Conservation (phyloP, 2,113 vertebrate species). For the Sinocyclocheilus anshuiensis region DNA sequence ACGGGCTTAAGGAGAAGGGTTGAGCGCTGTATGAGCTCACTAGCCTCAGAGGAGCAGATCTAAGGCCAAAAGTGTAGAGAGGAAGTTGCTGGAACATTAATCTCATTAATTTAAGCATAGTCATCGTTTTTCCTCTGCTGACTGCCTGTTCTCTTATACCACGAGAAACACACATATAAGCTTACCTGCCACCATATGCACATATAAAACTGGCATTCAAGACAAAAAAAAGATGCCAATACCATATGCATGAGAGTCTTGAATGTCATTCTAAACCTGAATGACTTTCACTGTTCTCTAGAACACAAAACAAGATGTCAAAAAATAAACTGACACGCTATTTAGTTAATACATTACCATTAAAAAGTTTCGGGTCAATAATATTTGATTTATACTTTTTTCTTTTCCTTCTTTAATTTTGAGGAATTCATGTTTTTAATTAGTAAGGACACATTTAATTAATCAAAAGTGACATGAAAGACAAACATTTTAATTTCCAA, state of each 20-base stretch:
- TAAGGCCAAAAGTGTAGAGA: slow-evolving; percentile 62
- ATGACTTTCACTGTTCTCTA: background rate
- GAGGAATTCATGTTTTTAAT: too few relatives aligned
- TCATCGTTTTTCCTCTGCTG: slow-evolving; percentile 54
- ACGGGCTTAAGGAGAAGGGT: slow-evolving; percentile 60
- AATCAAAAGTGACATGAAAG: background rate
- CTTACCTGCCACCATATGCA: background rate
- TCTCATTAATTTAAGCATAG: slow-evolving; percentile 64
- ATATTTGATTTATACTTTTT: background rate
- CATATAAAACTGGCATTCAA: background rate
- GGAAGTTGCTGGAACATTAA: slow-evolving; percentile 59
- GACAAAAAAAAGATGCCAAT: background rate
- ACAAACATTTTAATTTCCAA: background rate
- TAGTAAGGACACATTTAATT: background rate
- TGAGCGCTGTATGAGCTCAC: slow-evolving; percentile 56
- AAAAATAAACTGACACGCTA: background rate
- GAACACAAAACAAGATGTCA: background rate
- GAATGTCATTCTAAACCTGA: background rate
- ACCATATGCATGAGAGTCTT: background rate
- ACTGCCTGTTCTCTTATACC: slow-evolving; percentile 34
- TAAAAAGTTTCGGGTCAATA: background rate
- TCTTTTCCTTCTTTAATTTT: too few relatives aligned
- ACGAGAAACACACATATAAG: background rate
- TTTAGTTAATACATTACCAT: background rate
- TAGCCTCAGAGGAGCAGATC: slow-evolving; percentile 64